A percentile compares a stretch with the other conserved stretches of the same genome.
Evolutionary conservation across 2,797 vertebrate species (phyloP).

Genomic region (Setipinna tenuifilis): DNA sequence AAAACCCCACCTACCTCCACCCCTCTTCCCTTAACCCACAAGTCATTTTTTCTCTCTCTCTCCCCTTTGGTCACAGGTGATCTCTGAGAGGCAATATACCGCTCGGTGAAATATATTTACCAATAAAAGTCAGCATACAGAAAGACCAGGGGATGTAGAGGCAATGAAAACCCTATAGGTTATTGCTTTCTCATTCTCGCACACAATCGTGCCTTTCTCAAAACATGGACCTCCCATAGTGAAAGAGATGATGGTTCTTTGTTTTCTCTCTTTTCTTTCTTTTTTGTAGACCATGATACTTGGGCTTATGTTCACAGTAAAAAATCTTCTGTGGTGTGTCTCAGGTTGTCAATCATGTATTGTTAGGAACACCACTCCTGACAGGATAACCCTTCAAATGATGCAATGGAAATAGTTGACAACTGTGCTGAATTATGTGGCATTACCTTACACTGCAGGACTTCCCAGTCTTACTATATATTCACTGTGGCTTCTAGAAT

Average conservation of each 20-base stretch:
- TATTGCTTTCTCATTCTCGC: slow-evolving; percentile 39
- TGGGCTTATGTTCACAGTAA: slow-evolving; percentile 2
- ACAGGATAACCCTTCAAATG: background rate
- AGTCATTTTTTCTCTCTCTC: background rate
- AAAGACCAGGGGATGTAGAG: slow-evolving; percentile 28
- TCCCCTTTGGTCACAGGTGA: slow-evolving; percentile 51
- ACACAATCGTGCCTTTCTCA: background rate
- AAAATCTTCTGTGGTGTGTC: background rate
- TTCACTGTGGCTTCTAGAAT: background rate
- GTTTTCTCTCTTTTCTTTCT: background rate
- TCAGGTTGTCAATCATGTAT: background rate
- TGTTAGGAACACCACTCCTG: background rate
- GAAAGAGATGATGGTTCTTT: background rate
- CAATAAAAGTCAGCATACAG: slow-evolving; percentile 49
- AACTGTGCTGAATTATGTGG: background rate
- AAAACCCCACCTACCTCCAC: background rate
- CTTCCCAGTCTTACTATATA: background rate
- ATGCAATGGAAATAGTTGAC: background rate
- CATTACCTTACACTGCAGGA: background rate
- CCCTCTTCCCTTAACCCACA: background rate
- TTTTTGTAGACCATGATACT: background rate
- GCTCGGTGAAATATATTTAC: slow-evolving; percentile 51
- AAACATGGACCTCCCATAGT: background rate
- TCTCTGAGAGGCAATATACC: slow-evolving; percentile 54
- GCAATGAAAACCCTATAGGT: slow-evolving; percentile 40